Evolutionary conservation across 2,113 vertebrate genomes (phyloP).

Genomic region (Capra hircus): DNA sequence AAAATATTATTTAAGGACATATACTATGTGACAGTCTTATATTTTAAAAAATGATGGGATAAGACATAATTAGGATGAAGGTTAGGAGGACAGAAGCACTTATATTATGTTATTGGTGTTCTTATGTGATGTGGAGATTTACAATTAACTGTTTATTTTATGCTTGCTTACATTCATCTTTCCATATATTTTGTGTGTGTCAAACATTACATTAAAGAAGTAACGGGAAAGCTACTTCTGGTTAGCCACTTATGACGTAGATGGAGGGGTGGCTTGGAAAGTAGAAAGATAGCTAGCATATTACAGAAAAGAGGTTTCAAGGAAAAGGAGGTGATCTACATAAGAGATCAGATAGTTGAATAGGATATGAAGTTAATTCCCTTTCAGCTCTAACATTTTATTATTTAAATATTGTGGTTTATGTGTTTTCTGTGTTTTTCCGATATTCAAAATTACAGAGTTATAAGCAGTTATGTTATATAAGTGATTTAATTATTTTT

Average conservation of each 20-base stretch:
- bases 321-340: neutral
- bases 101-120: neutral
- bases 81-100: neutral
- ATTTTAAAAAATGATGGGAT: neutral
- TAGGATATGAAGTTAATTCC: neutral
- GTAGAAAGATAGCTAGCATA: neutral
- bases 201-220: neutral
- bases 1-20: neutral
- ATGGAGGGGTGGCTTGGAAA: neutral
- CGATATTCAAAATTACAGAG: neutral
- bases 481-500: neutral
- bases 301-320: neutral
- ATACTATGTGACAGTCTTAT: neutral
- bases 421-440: neutral
- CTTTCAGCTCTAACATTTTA: neutral
- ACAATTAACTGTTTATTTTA: neutral
- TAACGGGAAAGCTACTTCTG: neutral
- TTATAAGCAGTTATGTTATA: neutral
- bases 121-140: neutral
- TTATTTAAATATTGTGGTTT: neutral
- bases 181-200: neutral
- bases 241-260: neutral
- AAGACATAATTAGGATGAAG: neutral
- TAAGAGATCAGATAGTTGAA: neutral
- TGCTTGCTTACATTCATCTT: neutral